These are phyloP conservation scores for Solea solea DNA, from an alignment of 2,113 vertebrate species.

Conservation along the genomic window DNA sequence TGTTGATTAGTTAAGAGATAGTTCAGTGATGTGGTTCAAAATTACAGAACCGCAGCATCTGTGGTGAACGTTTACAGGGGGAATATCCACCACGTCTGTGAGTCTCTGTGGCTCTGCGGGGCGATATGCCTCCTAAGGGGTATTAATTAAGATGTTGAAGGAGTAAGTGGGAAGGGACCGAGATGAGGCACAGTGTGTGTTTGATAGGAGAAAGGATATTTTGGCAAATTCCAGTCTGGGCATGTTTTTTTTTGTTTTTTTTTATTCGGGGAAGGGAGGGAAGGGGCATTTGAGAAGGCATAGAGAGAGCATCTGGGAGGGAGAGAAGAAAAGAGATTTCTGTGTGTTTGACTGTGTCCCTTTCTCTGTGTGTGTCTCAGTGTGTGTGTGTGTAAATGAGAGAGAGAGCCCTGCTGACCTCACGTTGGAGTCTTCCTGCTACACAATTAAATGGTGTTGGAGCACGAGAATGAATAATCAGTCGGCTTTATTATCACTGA, in stretches of 20 bases:
- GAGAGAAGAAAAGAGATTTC: constrained; percentile 31
- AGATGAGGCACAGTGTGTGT: constrained; percentile 62
- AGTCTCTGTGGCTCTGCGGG: constrained; percentile 42
- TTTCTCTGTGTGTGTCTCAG: constrained; percentile 7
- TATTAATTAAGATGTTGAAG: constrained; percentile 75
- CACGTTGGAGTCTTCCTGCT: constrained; percentile 57
- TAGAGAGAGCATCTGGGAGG: constrained; percentile 45
- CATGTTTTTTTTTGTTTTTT: constrained; percentile 51
- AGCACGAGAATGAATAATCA: constrained; percentile 74
- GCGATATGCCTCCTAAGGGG: constrained; percentile 56
- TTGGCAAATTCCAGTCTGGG: constrained; percentile 64
- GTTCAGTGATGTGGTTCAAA: constrained; percentile 32
- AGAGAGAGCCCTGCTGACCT: constrained; percentile 64
- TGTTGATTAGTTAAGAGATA: constrained; percentile 45
- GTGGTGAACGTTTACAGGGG: constrained; percentile 29
- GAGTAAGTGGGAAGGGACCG: constrained; percentile 56
- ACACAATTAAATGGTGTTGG: constrained; percentile 80
- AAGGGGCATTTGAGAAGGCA: constrained; percentile 39
- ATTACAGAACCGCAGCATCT: constrained; percentile 34
- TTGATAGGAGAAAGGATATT: constrained; percentile 61
- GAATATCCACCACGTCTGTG: constrained; percentile 28
- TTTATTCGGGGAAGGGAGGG: not conserved
- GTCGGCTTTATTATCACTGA: constrained; percentile 73
- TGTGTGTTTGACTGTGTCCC: constrained; percentile 17
- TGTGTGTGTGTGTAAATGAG: constrained; percentile 64